phyloP scores from a whole-genome alignment of 2,888 invertebrate species.

The Cheilosia soror region DNA sequence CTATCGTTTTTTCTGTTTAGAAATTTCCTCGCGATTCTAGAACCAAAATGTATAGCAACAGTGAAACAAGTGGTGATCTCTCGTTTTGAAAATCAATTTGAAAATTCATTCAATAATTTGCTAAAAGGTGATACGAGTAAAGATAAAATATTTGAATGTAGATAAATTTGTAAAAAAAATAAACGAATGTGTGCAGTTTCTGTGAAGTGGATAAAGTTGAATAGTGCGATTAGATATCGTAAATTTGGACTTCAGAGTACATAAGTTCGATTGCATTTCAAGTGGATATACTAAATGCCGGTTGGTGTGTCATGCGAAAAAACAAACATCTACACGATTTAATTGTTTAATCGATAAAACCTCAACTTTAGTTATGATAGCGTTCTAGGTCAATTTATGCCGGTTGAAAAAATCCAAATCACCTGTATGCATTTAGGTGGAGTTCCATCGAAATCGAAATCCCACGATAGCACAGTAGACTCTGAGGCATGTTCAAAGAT shows the following conservation, averaged over 20 bases:
- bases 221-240: slow-evolving; percentile 33
- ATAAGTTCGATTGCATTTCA: slow-evolving; percentile 3
- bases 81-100: neutral
- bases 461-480: neutral
- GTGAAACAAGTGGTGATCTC: slow-evolving; percentile 13
- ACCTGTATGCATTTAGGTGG: slow-evolving; percentile 17
- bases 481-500: neutral
- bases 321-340: slow-evolving; percentile 10
- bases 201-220: slow-evolving; percentile 17
- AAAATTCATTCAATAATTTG: neutral
- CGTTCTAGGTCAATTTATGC: neutral
- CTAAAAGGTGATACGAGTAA: slow-evolving; percentile 13
- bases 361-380: slow-evolving; percentile 19
- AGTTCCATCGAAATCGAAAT: neutral
- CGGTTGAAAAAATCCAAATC: slow-evolving; percentile 17
- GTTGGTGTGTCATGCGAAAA: slow-evolving; percentile 38
- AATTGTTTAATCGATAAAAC: slow-evolving; percentile 58
- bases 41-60: slow-evolving; percentile 6
- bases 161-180: slow-evolving; percentile 4
- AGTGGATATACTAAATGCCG: slow-evolving; percentile 42
- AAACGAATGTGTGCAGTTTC: neutral
- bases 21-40: slow-evolving; percentile 23
- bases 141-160: slow-evolving; percentile 12
- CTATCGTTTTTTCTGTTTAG: slow-evolving; percentile 9
- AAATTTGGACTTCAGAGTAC: neutral